Conservation (phyloP, 2,113 vertebrate genomes). For the Myrmecophaga tridactyla region DNA sequence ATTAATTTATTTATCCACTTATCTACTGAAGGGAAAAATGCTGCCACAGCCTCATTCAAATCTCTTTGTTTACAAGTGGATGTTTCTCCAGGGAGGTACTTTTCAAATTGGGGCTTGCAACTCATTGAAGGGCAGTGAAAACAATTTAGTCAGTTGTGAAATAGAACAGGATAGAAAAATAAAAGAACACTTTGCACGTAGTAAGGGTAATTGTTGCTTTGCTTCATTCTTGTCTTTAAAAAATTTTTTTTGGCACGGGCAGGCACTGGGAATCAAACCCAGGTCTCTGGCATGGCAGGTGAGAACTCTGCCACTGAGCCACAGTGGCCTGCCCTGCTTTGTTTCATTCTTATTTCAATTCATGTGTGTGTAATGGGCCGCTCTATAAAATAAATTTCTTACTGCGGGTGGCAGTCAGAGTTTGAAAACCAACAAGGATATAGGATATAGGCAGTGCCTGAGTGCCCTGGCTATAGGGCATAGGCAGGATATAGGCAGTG, state of each 20-base stretch:
- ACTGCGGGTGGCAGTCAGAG: background rate
- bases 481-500: rapidly evolving
- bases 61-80: background rate
- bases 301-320: no score
- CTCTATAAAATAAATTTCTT: background rate
- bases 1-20: background rate
- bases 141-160: background rate
- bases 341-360: background rate
- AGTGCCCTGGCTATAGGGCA: no score
- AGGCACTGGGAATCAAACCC: no score
- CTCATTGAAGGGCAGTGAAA: background rate
- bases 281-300: no score
- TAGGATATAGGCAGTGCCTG: rapidly evolving
- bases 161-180: background rate
- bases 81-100: background rate
- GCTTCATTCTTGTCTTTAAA: background rate
- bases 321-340: no score
- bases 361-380: background rate
- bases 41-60: background rate
- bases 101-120: background rate
- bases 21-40: background rate
- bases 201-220: background rate
- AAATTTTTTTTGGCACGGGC: no score
- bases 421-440: no score
- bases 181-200: background rate